phyloP scores from a whole-genome alignment of 2,113 vertebrate genomes.

The Phalacrocorax pelagicus region DNA sequence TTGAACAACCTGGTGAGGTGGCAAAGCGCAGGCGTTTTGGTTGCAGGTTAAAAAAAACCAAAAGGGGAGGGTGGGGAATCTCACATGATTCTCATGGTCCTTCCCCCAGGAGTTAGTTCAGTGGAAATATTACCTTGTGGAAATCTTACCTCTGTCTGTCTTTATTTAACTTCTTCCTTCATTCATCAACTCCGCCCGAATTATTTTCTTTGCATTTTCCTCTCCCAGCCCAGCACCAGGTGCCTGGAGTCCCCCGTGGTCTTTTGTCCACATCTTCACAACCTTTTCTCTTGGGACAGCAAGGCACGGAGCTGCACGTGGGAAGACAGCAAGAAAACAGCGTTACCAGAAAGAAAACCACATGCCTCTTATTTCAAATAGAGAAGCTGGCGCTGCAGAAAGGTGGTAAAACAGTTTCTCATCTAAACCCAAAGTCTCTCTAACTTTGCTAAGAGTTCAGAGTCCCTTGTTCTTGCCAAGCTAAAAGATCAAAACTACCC shows the following conservation, averaged over 20 bases:
- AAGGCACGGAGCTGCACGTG: not conserved
- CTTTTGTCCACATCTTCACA: not conserved
- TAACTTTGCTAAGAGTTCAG: not conserved
- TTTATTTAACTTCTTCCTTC: not conserved
- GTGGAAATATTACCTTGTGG: not conserved
- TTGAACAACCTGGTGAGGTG: not conserved
- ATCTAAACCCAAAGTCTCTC: not conserved
- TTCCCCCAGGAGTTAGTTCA: not conserved
- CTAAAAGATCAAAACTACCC: not conserved
- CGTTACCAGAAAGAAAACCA: not conserved
- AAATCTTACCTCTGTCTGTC: not conserved
- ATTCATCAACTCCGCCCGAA: not conserved
- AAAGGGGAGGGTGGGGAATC: not conserved
- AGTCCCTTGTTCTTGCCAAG: not conserved
- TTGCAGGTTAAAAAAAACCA: accelerated
- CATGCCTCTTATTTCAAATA: accelerated
- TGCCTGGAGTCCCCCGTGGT: not conserved
- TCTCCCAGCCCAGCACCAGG: not conserved
- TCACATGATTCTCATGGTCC: not conserved
- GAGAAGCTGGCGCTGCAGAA: not conserved
- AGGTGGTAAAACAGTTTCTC: not conserved
- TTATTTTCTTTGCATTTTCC: not conserved
- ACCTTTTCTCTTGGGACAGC: not conserved
- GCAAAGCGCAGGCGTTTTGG: not conserved
- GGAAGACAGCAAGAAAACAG: not conserved